These are phyloP conservation scores for Lithobates sylvaticus DNA, from an alignment of 2,797 vertebrate genomes.

Conservation along the genomic window DNA sequence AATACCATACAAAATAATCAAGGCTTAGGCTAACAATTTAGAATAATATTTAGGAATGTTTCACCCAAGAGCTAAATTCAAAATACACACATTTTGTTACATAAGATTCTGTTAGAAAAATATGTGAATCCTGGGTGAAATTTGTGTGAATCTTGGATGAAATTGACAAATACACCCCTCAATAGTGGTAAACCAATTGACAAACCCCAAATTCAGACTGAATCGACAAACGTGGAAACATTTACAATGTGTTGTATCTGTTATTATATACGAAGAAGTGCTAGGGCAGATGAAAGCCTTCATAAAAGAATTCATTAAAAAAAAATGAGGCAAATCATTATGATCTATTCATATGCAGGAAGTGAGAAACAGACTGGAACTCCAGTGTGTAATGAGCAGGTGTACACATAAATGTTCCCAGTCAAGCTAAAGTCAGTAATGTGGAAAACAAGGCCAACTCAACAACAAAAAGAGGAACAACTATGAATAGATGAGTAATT, in stretches of 20 bases:
- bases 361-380: slow-evolving; percentile 55
- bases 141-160: too few species aligned
- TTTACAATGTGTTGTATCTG: background rate
- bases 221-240: background rate
- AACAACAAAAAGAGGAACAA: slow-evolving; percentile 73
- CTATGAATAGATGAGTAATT: slow-evolving; percentile 65
- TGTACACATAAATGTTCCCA: slow-evolving; percentile 72
- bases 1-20: too few species aligned
- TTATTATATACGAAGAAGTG: slow-evolving; percentile 11
- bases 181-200: background rate
- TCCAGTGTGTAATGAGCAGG: slow-evolving; percentile 73
- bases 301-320: background rate
- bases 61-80: too few species aligned
- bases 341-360: slow-evolving; percentile 46
- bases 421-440: slow-evolving; percentile 61
- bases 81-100: too few species aligned
- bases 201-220: background rate
- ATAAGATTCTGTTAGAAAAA: too few species aligned
- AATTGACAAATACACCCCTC: too few species aligned
- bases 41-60: too few species aligned
- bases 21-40: too few species aligned
- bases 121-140: too few species aligned
- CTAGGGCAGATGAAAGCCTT: slow-evolving; percentile 40
- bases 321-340: slow-evolving; percentile 43
- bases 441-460: slow-evolving; percentile 76